Evolutionary conservation across 2,113 vertebrate species (phyloP).

Genomic region (Serranochromis macrocephalus): DNA sequence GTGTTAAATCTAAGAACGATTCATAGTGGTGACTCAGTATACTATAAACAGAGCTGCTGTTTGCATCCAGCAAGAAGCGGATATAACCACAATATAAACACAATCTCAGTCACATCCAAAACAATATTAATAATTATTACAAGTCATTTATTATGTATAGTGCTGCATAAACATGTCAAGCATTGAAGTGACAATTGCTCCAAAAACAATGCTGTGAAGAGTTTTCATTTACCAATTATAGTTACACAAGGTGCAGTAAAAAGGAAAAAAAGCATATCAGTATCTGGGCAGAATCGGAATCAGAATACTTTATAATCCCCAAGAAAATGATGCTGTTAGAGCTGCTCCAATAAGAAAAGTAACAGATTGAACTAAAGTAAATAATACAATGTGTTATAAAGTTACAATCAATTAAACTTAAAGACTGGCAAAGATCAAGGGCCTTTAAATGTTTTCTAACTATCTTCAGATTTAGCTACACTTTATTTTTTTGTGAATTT

Average conservation of each 20-base stretch:
- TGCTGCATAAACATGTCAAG: neutral
- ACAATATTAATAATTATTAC: neutral
- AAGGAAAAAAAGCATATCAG: neutral
- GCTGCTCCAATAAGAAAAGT: neutral
- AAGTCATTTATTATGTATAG: neutral
- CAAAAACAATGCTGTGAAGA: neutral
- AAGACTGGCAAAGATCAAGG: neutral
- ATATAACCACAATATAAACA: neutral
- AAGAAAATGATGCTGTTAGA: neutral
- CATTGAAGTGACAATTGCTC: neutral
- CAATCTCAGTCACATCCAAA: neutral
- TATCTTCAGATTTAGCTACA: neutral
- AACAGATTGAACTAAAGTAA: neutral
- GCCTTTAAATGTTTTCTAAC: neutral
- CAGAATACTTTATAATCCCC: neutral
- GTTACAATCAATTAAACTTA: neutral
- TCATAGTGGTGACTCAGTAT: neutral
- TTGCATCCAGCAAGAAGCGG: neutral
- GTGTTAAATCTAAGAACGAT: neutral
- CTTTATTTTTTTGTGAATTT: neutral
- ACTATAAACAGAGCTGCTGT: neutral
- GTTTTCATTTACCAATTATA: neutral
- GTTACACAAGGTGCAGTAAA: neutral
- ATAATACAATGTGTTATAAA: neutral
- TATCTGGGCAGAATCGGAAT: neutral